These are phyloP conservation scores for Nephrotoma flavescens DNA, from an alignment of 2,888 invertebrate species.

Conservation along the genomic window DNA sequence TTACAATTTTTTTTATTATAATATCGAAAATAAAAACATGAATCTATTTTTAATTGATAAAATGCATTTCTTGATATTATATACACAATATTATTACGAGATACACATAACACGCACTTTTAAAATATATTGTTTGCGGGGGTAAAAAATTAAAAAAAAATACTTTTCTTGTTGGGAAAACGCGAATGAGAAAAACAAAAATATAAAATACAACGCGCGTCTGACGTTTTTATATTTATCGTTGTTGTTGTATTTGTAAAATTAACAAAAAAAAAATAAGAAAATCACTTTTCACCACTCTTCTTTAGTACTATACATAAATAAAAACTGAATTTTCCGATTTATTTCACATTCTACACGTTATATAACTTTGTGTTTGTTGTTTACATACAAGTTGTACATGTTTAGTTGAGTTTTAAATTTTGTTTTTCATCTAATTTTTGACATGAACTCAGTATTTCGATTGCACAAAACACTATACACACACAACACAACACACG, in stretches of 20 bases:
- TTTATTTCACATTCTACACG: not conserved
- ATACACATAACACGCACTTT: not conserved
- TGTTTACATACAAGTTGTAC: not conserved
- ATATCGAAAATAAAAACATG: not conserved
- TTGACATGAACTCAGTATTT: not conserved
- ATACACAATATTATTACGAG: not conserved
- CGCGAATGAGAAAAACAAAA: not conserved
- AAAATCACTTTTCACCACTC: not conserved
- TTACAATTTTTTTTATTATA: not conserved
- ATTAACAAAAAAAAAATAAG: not conserved
- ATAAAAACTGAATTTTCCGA: not conserved
- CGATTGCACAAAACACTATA: conserved; percentile 1
- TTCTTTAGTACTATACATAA: not conserved
- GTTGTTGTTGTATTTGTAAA: not conserved
- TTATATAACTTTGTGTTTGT: not conserved
- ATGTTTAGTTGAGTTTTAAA: not conserved
- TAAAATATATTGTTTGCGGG: not conserved
- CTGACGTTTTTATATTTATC: conserved; percentile 1
- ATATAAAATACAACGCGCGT: conserved; percentile 3
- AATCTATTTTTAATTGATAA: not conserved
- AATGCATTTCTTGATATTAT: not conserved
- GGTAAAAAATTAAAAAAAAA: not conserved
- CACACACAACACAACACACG: not conserved
- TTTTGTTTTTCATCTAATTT: not conserved
- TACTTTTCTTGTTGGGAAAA: not conserved